phyloP scores from a whole-genome alignment of 2,113 vertebrate genomes.

The Heptranchias perlo region DNA sequence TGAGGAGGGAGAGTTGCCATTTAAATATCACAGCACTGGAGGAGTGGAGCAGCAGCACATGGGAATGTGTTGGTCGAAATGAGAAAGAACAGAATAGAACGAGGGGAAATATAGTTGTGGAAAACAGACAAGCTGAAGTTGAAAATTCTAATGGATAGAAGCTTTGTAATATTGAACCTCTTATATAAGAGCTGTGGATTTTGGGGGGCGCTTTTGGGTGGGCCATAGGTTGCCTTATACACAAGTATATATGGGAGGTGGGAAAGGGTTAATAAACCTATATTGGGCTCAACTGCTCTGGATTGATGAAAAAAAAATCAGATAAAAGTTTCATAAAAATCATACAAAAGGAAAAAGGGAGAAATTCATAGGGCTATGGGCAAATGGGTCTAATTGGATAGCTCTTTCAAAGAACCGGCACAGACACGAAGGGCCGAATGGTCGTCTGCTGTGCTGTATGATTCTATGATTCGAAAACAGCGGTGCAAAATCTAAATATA shows the following conservation, averaged over 20 bases:
- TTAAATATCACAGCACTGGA: not conserved
- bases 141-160: not conserved
- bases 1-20: not conserved
- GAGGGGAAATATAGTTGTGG: not conserved
- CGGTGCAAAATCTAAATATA: constrained; percentile 12
- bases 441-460: not conserved
- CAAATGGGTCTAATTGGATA: not conserved
- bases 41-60: not conserved
- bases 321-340: not conserved
- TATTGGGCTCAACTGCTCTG: not conserved
- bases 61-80: not conserved
- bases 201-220: not conserved
- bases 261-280: not conserved
- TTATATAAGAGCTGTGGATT: too few relatives aligned
- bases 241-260: not conserved
- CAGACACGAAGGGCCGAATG: not conserved
- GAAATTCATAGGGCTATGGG: not conserved
- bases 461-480: not conserved
- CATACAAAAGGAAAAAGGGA: not conserved
- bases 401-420: not conserved
- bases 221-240: not conserved
- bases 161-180: not conserved
- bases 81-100: not conserved
- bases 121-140: not conserved
- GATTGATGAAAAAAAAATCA: not conserved